Conservation (phyloP, 2,797 vertebrate species). For the Sebastes vulpes region DNA sequence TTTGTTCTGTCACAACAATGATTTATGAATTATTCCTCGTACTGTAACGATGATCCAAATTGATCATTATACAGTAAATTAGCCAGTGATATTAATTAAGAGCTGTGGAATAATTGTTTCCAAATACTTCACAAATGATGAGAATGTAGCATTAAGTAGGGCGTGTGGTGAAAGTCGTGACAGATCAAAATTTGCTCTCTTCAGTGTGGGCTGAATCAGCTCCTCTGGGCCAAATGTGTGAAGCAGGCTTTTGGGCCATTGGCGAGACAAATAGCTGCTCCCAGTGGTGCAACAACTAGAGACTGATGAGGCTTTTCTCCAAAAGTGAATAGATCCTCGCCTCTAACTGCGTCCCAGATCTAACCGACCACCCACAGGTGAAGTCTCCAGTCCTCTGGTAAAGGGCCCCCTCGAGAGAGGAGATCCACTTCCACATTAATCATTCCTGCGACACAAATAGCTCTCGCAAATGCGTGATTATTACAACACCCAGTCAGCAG, state of each 20-base stretch:
- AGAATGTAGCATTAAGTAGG: conserved; percentile 32
- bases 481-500: conserved; percentile 76
- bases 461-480: conserved; percentile 74
- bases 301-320: conserved; percentile 75
- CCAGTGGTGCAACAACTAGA: conserved; percentile 63
- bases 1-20: conserved; percentile 15
- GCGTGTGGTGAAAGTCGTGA: conserved; percentile 43
- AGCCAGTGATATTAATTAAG: not conserved
- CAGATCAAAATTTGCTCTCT: conserved; percentile 55
- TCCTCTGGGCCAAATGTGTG: conserved; percentile 63
- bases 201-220: conserved; percentile 68
- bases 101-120: conserved; percentile 10
- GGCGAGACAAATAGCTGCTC: conserved; percentile 77
- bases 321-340: conserved; percentile 68
- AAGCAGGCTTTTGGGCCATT: conserved; percentile 63
- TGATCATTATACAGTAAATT: conserved; percentile 14
- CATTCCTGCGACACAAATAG: conserved; percentile 72
- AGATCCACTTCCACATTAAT: conserved; percentile 76
- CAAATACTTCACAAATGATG: conserved; percentile 18
- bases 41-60: not conserved
- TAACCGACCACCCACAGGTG: conserved; percentile 77
- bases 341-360: conserved; percentile 72
- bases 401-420: conserved; percentile 55
- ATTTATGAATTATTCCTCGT: conserved; percentile 18
- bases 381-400: conserved; percentile 63